phyloP scores from a whole-genome alignment of 2,113 vertebrate species.

The Blennius ocellaris region DNA sequence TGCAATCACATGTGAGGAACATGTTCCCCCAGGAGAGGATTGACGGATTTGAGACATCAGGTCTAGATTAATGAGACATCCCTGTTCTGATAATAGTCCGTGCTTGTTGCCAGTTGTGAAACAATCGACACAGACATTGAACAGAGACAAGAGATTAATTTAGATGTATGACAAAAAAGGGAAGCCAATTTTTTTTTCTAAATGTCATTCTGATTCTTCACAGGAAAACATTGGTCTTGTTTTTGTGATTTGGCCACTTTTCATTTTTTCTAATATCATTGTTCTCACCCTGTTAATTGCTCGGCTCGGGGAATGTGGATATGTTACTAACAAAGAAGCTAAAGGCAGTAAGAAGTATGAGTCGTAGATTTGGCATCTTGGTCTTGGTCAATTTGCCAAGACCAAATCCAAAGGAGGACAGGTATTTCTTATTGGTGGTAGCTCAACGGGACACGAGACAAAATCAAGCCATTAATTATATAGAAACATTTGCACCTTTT shows the following conservation, averaged over 20 bases:
- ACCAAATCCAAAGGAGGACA: too few relatives aligned
- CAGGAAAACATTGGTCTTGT: background rate
- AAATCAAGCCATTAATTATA: too few relatives aligned
- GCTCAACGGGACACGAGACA: too few relatives aligned
- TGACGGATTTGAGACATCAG: constrained; percentile 2
- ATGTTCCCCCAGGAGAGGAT: background rate
- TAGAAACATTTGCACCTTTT: too few relatives aligned
- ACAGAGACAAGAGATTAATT: background rate
- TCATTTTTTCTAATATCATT: background rate
- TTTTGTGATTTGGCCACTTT: constrained; percentile 1
- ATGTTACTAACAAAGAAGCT: constrained; percentile 8
- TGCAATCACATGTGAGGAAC: background rate
- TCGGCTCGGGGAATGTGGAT: background rate
- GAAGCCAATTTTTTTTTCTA: constrained; percentile 3
- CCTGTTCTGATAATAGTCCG: background rate
- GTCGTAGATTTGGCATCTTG: background rate
- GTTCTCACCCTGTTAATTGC: constrained; percentile 6
- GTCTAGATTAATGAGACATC: background rate
- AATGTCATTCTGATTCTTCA: background rate
- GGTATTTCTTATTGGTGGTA: too few relatives aligned
- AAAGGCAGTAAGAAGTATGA: constrained; percentile 9
- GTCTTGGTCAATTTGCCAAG: background rate
- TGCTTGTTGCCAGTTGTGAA: background rate
- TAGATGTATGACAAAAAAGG: background rate
- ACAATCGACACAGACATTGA: background rate